A percentile compares a stretch with the other conserved stretches of the same genome.
phyloP scores from a whole-genome alignment of 1,140 invertebrate species.

The Varroa destructor region DNA sequence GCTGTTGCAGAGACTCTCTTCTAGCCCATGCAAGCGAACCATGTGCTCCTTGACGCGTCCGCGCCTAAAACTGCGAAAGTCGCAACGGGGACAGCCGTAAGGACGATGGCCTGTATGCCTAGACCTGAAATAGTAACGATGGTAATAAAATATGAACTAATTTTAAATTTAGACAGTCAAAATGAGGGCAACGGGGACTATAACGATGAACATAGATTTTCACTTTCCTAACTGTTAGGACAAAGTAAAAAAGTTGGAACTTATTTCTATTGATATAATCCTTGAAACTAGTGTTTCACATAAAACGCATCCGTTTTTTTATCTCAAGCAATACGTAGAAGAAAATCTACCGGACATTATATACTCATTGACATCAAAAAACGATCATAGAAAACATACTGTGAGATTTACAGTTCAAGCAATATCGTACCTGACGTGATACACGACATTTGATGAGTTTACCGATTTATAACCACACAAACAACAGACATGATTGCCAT shows the following conservation, averaged over 20 bases:
- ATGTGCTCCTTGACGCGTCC: conserved; percentile 25
- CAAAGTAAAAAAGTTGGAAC: no score
- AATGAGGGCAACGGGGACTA: not conserved
- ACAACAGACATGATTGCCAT: conserved; percentile 22
- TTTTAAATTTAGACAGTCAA: not conserved
- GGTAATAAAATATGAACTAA: not conserved
- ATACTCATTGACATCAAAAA: not conserved
- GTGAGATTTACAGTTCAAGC: not conserved
- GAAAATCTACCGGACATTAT: no score
- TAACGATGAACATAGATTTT: not conserved
- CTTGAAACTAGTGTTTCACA: no score
- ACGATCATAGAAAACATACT: not conserved
- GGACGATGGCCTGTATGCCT: conserved; percentile 19
- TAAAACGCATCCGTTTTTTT: no score
- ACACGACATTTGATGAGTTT: conserved; percentile 22
- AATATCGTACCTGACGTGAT: conserved; percentile 7
- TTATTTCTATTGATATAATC: no score
- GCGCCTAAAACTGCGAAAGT: conserved; percentile 9
- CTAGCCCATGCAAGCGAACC: conserved; percentile 12
- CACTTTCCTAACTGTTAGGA: no score
- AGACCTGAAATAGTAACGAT: conserved; percentile 8
- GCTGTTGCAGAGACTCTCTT: conserved; percentile 20
- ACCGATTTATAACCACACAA: conserved; percentile 26
- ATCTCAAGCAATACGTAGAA: no score
- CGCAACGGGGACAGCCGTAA: conserved; percentile 13